Percentiles rank a stretch among this genome's conserved stretches.
Conservation (phyloP, 1,140 invertebrate species). For the Spodoptera frugiperda region DNA sequence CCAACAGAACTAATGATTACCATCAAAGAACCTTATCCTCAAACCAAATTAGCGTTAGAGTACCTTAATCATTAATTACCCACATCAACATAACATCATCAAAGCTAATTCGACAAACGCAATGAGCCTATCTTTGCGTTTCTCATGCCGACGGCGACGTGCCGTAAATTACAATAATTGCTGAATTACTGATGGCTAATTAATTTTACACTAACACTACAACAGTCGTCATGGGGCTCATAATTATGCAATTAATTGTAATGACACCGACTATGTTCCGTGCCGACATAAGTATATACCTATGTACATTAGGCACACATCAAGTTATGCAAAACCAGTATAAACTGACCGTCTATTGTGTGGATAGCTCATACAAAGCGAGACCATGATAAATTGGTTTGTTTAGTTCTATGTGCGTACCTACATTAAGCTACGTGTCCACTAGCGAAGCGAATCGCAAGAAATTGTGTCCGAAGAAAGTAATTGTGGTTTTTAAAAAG, state of each 20-base stretch:
- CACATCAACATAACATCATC: neutral
- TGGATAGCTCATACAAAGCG: too few species aligned
- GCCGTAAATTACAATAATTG: slow-evolving; percentile 38
- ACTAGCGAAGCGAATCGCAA: neutral
- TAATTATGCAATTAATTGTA: slow-evolving; percentile 44
- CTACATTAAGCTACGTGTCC: neutral
- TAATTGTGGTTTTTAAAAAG: neutral
- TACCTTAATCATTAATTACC: neutral
- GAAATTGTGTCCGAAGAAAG: slow-evolving; percentile 32
- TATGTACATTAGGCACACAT: too few species aligned
- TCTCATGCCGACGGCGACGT: neutral
- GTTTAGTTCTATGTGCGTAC: too few species aligned
- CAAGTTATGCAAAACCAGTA: too few species aligned
- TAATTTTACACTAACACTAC: slow-evolving; percentile 25
- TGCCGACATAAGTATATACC: neutral
- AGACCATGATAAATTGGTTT: too few species aligned
- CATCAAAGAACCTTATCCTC: too few species aligned
- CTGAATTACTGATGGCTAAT: slow-evolving; percentile 32
- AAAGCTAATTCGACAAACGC: neutral
- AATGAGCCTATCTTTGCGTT: neutral
- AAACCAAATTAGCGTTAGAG: too few species aligned
- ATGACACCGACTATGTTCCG: neutral
- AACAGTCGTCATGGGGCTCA: slow-evolving; percentile 17
- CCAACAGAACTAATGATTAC: too few species aligned
- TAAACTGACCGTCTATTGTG: too few species aligned